A percentile compares a stretch with the other conserved stretches of the same genome.
Evolutionary conservation across 2,113 vertebrate species (phyloP).

Genomic region (Gracilinanus agilis): DNA sequence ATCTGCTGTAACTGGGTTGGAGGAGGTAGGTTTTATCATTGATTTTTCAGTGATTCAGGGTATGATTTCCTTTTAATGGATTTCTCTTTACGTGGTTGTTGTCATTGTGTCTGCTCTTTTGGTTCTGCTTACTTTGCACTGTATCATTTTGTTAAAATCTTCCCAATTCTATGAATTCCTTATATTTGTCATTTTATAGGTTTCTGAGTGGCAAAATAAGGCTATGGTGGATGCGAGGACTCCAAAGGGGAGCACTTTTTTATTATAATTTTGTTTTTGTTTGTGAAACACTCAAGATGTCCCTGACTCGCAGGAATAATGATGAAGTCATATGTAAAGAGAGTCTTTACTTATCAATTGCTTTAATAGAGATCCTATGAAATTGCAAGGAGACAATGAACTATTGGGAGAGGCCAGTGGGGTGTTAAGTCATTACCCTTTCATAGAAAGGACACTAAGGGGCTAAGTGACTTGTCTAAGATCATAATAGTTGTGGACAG

Average conservation of each 20-base stretch:
- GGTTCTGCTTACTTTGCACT: neutral
- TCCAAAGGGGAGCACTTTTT: constrained; percentile 12
- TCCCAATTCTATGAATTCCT: neutral
- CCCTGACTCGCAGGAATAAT: neutral
- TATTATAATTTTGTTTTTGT: constrained; percentile 18
- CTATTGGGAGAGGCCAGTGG: neutral
- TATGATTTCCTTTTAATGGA: neutral
- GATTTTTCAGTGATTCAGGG: neutral
- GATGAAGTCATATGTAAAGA: neutral
- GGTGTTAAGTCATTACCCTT: neutral
- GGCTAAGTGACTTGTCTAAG: constrained; percentile 1
- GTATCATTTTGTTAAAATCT: neutral
- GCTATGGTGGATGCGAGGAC: neutral
- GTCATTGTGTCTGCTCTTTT: neutral
- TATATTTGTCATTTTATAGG: constrained; percentile 7
- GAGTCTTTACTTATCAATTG: neutral
- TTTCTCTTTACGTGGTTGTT: neutral
- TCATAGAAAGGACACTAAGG: constrained; percentile 14
- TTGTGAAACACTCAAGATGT: constrained; percentile 39
- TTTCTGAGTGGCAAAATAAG: constrained; percentile 35
- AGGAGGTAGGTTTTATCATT: neutral
- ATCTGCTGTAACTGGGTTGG: neutral
- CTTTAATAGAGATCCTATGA: neutral
- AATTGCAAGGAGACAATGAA: neutral
- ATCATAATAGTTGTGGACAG: constrained; percentile 2